Evolutionary conservation across 2,797 vertebrate species (phyloP), one percentile per base, ranked within the genome.

Genomic region (Microctenopoma steveboyesi): DNA sequence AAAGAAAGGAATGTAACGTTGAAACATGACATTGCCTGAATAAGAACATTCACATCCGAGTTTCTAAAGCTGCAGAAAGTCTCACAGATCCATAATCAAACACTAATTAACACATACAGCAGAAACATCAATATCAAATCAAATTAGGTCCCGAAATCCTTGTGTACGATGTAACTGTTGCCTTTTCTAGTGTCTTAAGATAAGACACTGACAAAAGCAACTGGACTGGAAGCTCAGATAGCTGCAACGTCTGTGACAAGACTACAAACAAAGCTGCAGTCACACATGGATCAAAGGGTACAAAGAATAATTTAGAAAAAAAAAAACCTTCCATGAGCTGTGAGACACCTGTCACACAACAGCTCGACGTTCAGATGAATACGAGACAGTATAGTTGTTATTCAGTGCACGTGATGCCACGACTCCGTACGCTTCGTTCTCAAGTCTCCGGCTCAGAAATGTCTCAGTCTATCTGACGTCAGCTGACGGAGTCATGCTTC

Each of bases 171-270:
- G 58, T 7, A 8, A 57, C 69, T 68, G 28, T 33, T 45, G 71
- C 55, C 70, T 84, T 65, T 64, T 61, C 50, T 49, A 61, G 49
- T 69, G 59, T 47, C 50, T 77, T 74, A 67, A 75, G 81, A 79
- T 76, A 76, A 77, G 67, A 78, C 76, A 64, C 73, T 60, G 83
- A 74, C 65, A 78, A 82, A 77, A 66, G 72, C 42, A 72, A 33
- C 33, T 18, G 6, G 72, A 69, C 53, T 68, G 49, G 39, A 78
- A 71, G 69, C 60, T 64, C 56, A 64, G 77, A 82, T 79, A 64
- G 66, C 70, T 77, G 64, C 62, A 66, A 39, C 66, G 64, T 11
- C 50, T 69, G 69, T 35, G 78, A 86, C 82, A 79, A 78, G 72
- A 72, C 57, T 62, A 53, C 64, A 84, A 82, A 84, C 69, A 82